Evolutionary conservation across 2,797 vertebrate genomes (phyloP), one percentile per base, ranked within the genome.

Genomic region (Megalops cyprinoides): DNA sequence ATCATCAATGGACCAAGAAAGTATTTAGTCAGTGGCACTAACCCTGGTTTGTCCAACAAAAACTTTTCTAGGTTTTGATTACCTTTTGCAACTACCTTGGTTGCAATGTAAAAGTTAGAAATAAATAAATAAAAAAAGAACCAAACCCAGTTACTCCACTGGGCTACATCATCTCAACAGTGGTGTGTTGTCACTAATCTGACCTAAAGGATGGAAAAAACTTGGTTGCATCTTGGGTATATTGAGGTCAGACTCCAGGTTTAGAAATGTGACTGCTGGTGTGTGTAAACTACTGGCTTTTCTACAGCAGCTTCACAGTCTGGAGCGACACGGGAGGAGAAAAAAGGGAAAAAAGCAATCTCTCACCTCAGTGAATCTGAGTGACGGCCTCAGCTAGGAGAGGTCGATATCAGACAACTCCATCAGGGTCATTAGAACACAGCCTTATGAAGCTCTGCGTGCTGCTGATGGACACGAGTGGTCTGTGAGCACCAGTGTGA

Each of bases 401-500:
- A 8, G 37, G 15, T 39, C 76, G n/a, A 44, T 76, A 53, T 77
- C 20, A 34, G 76, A 60, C 55, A 56, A 28, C 76, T 77, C 39
- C 15, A 67, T 67, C 39, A 2, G 37, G 23, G 53, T 77, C 46
- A 77, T 77, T 42, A 58, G 37, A 34, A 8, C 51, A 77, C 0
- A 48, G 46, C 46, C 51, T 75, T 75, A 51, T 75, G 28, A 75
- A 49, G 49, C 74, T 60, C 56, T n/a, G n/a, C n/a, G n/a, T n/a
- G n/a, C n/a, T n/a, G n/a, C 28, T 75, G 28, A 53, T 51, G 49
- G 74, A 51, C 46, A 75, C n/a, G n/a, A 51, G 31, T 5, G 71
- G 31, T 14, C 62, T 18, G 15, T 67, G 62, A 67, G 28, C 31
- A 67, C 31, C 31, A 18, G 31, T 67, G 31, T 37, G 62, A n/a